phyloP scores from a whole-genome alignment of 2,797 vertebrate genomes.

The Hyperoplus lanceolatus region DNA sequence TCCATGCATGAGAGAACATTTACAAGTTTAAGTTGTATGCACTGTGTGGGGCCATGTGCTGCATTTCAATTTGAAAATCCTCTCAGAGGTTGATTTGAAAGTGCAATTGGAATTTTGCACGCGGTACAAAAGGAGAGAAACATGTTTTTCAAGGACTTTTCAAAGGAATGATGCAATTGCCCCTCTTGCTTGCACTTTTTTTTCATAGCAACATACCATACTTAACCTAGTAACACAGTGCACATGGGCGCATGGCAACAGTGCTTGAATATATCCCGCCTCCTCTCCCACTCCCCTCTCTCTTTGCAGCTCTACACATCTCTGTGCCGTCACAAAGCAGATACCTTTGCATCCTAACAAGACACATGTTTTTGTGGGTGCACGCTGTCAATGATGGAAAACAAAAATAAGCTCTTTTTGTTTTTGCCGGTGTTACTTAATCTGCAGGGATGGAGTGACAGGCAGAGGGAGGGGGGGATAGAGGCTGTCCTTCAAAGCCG shows the following conservation, averaged over 20 bases:
- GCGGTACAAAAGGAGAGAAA: constrained; percentile 45
- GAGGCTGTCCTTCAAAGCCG: constrained; percentile 43
- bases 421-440: constrained; percentile 85
- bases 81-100: constrained; percentile 59
- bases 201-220: constrained; percentile 81
- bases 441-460: constrained; percentile 76
- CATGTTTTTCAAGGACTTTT: constrained; percentile 79
- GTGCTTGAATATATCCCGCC: constrained; percentile 59
- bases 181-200: constrained; percentile 77
- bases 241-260: constrained; percentile 83
- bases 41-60: constrained; percentile 15
- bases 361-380: constrained; percentile 63
- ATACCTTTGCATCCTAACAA: constrained; percentile 53
- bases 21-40: constrained; percentile 2
- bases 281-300: constrained; percentile 40
- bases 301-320: constrained; percentile 22
- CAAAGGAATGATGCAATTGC: constrained; percentile 80
- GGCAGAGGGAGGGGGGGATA: constrained; percentile 45
- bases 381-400: constrained; percentile 76
- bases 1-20: constrained; percentile 36
- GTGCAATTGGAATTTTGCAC: constrained; percentile 69
- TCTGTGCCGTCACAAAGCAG: constrained; percentile 21
- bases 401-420: constrained; percentile 88
- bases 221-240: constrained; percentile 84
- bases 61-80: constrained; percentile 58